Evolutionary conservation across 2,113 vertebrate genomes (phyloP), one percentile per base, ranked within the genome.

Genomic region (Albula glossodonta): DNA sequence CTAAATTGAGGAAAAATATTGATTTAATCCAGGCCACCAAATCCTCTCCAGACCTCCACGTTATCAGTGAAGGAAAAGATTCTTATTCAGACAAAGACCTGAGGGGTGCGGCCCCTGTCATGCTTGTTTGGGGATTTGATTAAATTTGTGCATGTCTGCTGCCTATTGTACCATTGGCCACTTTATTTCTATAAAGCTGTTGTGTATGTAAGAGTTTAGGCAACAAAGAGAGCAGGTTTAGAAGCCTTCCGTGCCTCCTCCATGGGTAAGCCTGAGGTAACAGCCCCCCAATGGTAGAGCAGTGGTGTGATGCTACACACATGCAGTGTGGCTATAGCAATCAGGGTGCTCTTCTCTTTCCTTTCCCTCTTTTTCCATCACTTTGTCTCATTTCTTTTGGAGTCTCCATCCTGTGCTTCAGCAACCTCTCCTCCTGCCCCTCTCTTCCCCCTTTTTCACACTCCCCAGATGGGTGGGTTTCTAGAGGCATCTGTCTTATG

Each of bases 41-140:
- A 41, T 41, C 31, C 31, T 41, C 31, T 41, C 31, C 31, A 41
- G 31, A 41, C 31, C 31, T 41, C 31, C 31, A 41, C 1, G 31
- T 41, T 41, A 41, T 41, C 31, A 41, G 31, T 41, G 31, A 41
- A 41, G 31, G 31, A 41, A 41, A 41, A 41, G 31, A 41, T 41
- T 41, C 31, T 41, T 41, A 41, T 41, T 41, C 31, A 41, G 31
- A 41, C 31, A 41, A 41, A 41, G 31, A 41, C 31, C 31, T 41
- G 53, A 12, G 22, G 31, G 5, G 52, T 52, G 81, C 86, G 81
- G 50, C 10, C 19, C 49, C 83, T 10, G 41, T 86, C 86, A 31
- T 79, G 49, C 77, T 70, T 77, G 78, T 78, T 88, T 57, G 51
- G 84, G 51, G 86, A 86, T 63, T 85, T 80, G 85, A 92, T 89